Conservation (phyloP, 2,888 invertebrate genomes). For the Dynastes grantii region DNA sequence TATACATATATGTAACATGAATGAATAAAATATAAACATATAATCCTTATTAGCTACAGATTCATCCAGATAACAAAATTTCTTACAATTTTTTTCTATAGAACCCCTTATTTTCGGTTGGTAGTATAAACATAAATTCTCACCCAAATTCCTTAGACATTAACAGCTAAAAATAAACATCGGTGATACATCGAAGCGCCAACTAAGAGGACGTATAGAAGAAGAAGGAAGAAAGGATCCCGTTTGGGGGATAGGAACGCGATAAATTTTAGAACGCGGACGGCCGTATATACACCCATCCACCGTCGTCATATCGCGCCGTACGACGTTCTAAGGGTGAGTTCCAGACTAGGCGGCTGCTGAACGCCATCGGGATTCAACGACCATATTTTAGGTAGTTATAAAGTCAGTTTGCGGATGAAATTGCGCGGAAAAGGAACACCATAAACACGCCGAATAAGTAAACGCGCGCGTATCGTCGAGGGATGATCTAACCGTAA, state of each 20-base stretch:
- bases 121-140: not conserved
- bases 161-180: slow-evolving; percentile 30
- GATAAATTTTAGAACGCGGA: slow-evolving; percentile 48
- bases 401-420: slow-evolving; percentile 63
- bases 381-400: slow-evolving; percentile 70
- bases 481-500: slow-evolving; percentile 34
- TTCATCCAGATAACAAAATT: no score
- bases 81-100: no score
- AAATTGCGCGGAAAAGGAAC: slow-evolving; percentile 68
- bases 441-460: slow-evolving; percentile 65
- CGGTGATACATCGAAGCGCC: slow-evolving; percentile 44
- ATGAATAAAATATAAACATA: no score
- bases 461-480: slow-evolving; percentile 55
- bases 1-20: no score
- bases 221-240: not conserved
- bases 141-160: slow-evolving; percentile 44
- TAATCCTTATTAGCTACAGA: no score
- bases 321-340: slow-evolving; percentile 20
- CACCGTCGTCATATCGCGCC: no score
- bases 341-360: slow-evolving; percentile 44
- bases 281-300: not conserved
- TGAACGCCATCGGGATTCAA: slow-evolving; percentile 33
- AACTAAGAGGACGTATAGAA: not conserved
- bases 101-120: no score
- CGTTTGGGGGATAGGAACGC: slow-evolving; percentile 38